A percentile compares a stretch with the other conserved stretches of the same genome.
phyloP scores from a whole-genome alignment of 35 echinoderm and acorn worm species.

The Diadema setosum region DNA sequence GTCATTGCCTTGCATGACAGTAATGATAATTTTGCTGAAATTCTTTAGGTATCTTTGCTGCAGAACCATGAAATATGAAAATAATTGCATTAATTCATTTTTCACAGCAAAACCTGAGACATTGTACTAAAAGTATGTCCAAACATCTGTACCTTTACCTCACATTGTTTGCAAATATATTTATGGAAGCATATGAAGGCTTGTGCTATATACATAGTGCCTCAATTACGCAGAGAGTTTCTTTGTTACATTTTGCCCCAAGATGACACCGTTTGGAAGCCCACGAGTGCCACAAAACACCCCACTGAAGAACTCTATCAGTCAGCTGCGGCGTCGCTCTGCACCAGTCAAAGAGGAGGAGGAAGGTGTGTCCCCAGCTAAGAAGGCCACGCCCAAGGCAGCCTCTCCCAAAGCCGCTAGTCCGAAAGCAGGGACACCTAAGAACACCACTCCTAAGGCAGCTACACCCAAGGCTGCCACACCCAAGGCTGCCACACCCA shows the following conservation, averaged over 20 bases:
- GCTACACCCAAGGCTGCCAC: constrained; percentile 34
- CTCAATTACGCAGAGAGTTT: neutral
- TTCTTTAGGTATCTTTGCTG: no score
- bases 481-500: constrained; percentile 2
- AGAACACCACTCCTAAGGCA: neutral
- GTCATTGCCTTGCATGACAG: no score
- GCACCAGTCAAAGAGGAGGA: constrained; percentile 81
- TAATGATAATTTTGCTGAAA: no score
- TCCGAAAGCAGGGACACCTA: constrained; percentile 27
- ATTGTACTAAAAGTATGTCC: no score
- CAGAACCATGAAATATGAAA: no score
- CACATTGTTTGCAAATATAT: neutral
- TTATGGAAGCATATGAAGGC: no score
- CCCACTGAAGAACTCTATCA: constrained; percentile 83
- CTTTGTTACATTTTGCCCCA: neutral
- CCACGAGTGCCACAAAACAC: constrained; percentile 74
- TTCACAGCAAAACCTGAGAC: no score
- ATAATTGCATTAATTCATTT: no score
- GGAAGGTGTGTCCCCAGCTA: constrained; percentile 46
- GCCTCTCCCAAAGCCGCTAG: constrained; percentile 18
- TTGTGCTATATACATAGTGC: neutral
- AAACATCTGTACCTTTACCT: neutral
- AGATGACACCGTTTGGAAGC: constrained; percentile 84
- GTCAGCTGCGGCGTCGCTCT: constrained; percentile 70
- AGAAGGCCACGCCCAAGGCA: constrained; percentile 30